Base-by-base conservation (phyloP, 1,140 invertebrate species). In the Dermatophagoides farinae region DNA sequence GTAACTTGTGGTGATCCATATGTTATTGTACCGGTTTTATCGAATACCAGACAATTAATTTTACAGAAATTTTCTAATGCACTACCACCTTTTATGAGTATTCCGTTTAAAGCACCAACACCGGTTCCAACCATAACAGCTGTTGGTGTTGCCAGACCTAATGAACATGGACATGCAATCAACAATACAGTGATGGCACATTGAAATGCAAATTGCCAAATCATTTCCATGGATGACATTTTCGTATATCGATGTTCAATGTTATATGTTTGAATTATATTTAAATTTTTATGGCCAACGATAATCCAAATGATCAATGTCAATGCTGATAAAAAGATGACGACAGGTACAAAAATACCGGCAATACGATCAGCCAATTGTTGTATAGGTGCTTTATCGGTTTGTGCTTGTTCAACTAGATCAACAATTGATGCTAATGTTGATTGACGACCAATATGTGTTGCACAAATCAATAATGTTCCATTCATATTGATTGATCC, bases 111-210 rank as follows among this genome's bases (percentile, higher is more conserved):
- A 1, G 95, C 95, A 0, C 93, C 95, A 0, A 96, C 86, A 11
- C 90, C 89, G 0, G 88, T 91, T 47, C 88, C 88, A n/a, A 97
- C 93, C 91, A 97, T 97, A 0, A 97, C 91, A 6, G 92, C 95
- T 0, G 95, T 98, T 12, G 95, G 95, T 9, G 95, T 98, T 41
- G 95, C 96, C 60, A 99, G 73, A 1, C 96, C 96, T 10, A 99
- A 74, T 23, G 93, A 88, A 73, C 96, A 99, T 0, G 96, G 95
- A 72, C 95, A 99, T 1, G 96, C 93, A 63, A 99, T 98, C 8
- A 92, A 88, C 49, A 99, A 74, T 1, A 98, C 95, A 22, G 90
- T 95, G 6, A 98, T 76, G 0, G 92, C 90, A 72, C 90, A 96
- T 68, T 92, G 82, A 73, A 97, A 97, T 16, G 90, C 88, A 62